Conservation (phyloP, 2,113 vertebrate genomes). For the Neolamprologus brichardi region DNA sequence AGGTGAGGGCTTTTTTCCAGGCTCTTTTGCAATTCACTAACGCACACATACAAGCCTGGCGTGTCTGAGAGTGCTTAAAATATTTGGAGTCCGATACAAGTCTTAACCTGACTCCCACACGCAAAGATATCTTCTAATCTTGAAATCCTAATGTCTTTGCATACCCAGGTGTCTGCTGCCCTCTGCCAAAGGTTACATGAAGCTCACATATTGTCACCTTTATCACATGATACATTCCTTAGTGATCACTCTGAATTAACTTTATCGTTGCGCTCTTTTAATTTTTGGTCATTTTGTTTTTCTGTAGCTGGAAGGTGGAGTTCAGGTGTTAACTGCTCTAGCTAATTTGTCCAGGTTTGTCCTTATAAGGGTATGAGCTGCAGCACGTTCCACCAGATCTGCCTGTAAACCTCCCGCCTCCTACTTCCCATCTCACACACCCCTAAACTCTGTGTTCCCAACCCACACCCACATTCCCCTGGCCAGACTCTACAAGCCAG, state of each 20-base stretch:
- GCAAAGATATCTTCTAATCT: slow-evolving; percentile 27
- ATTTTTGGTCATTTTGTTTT: neutral
- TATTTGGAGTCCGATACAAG: slow-evolving; percentile 46
- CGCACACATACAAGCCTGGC: neutral
- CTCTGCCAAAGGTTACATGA: neutral
- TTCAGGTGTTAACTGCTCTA: slow-evolving; percentile 41
- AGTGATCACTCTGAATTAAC: neutral
- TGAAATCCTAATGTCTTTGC: slow-evolving; percentile 17
- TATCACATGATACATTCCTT: neutral
- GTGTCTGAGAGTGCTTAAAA: slow-evolving; percentile 24
- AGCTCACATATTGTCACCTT: neutral
- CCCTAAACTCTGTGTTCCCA: slow-evolving; percentile 15
- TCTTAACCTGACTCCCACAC: slow-evolving; percentile 44
- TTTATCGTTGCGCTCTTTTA: rapidly evolving
- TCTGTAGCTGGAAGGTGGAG: slow-evolving; percentile 3
- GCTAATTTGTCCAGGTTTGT: slow-evolving; percentile 34
- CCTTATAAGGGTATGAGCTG: slow-evolving; percentile 60
- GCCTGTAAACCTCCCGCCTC: slow-evolving; percentile 20
- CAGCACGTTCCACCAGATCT: slow-evolving; percentile 27
- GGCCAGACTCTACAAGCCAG: slow-evolving; percentile 10
- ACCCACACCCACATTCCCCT: slow-evolving; percentile 46
- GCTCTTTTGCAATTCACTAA: neutral
- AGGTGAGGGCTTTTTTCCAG: neutral
- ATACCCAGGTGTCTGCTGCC: slow-evolving; percentile 20
- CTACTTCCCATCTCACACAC: slow-evolving; percentile 37